Evolutionary conservation across 2,888 invertebrate species (phyloP).

Genomic region (Gibbula magus): DNA sequence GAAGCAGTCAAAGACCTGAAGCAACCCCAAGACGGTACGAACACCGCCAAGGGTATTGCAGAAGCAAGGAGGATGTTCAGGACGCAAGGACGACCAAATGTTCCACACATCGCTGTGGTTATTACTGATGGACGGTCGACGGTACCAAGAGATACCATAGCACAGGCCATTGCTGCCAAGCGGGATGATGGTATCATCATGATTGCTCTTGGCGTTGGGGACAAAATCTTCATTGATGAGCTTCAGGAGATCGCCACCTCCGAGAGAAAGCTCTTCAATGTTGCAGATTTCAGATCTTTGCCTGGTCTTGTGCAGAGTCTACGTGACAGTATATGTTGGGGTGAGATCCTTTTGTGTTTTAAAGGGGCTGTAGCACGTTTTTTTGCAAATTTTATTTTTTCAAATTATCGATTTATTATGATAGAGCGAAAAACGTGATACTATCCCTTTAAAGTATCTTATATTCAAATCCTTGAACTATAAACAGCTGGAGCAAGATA

Average conservation of each 20-base stretch:
- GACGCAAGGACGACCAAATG: slow-evolving; percentile 47
- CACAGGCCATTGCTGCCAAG: slow-evolving; percentile 36
- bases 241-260: slow-evolving; percentile 55
- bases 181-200: slow-evolving; percentile 51
- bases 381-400: no score
- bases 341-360: no score
- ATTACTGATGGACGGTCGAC: slow-evolving; percentile 64
- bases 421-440: no score
- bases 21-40: slow-evolving; percentile 60
- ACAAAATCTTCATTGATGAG: slow-evolving; percentile 57
- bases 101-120: slow-evolving; percentile 62
- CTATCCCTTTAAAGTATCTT: no score
- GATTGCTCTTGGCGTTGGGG: slow-evolving; percentile 61
- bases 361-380: no score
- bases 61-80: slow-evolving; percentile 50
- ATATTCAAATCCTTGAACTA: no score
- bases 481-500: no score
- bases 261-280: slow-evolving; percentile 31
- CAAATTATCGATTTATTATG: no score
- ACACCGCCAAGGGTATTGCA: slow-evolving; percentile 59
- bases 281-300: slow-evolving; percentile 36
- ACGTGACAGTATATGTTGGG: slow-evolving; percentile 39
- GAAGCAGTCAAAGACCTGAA: slow-evolving; percentile 48
- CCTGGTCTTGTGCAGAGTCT: slow-evolving; percentile 35
- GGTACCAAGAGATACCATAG: slow-evolving; percentile 51